Evolutionary conservation across 2,113 vertebrate genomes (phyloP).

Genomic region (Poecile atricapillus): DNA sequence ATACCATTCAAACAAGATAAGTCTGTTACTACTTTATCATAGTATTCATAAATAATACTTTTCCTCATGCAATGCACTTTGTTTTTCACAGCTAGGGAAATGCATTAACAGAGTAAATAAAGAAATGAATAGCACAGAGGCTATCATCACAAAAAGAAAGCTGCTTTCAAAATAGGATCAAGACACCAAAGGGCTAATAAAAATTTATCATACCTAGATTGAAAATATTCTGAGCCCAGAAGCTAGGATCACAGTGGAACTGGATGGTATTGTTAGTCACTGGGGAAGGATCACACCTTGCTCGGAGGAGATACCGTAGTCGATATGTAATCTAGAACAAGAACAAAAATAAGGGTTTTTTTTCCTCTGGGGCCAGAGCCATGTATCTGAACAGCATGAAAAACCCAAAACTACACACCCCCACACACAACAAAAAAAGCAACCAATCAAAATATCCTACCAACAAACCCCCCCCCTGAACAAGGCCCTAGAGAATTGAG

Average conservation of each 20-base stretch:
- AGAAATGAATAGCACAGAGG: neutral
- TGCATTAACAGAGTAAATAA: neutral
- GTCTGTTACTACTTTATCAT: neutral
- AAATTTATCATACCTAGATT: slow-evolving; percentile 76
- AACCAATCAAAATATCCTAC: neutral
- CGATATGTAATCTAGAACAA: slow-evolving; percentile 76
- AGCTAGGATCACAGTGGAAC: slow-evolving; percentile 85
- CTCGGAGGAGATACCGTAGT: slow-evolving; percentile 78
- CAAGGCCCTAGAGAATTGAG: neutral
- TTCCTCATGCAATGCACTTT: neutral
- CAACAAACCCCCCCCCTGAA: neutral
- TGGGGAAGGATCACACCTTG: slow-evolving; percentile 80
- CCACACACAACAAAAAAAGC: neutral
- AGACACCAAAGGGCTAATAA: neutral
- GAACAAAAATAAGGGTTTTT: neutral
- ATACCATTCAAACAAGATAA: neutral
- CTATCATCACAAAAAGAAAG: neutral
- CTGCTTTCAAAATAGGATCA: neutral
- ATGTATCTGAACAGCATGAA: neutral
- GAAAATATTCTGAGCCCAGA: slow-evolving; percentile 86
- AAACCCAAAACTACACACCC: neutral
- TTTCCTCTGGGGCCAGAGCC: neutral
- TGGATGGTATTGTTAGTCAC: slow-evolving; percentile 77
- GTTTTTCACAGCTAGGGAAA: neutral
- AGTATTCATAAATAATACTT: neutral